Evolutionary conservation across 1,140 invertebrate genomes (phyloP), one percentile per base, ranked within the genome.

Genomic region (Monochamus saltuarius): DNA sequence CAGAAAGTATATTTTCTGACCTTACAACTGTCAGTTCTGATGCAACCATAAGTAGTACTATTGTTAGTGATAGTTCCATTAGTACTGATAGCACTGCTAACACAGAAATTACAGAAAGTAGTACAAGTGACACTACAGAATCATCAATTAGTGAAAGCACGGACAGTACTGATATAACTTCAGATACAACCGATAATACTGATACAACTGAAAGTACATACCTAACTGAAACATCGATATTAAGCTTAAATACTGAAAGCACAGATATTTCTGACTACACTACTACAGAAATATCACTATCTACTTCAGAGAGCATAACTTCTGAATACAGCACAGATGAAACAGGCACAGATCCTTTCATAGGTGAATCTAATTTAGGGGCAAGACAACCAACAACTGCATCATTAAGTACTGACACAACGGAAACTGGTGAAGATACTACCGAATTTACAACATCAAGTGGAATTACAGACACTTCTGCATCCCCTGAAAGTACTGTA

Each of bases 401-500:
- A 2, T 29, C 22, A 29, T 29, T 6, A 29, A 6, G 22, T 29
- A 36, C 36, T 36, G 53, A 16, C 7, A 40, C 34, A 16, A 55
- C 53, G 4, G 36, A 22, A 52, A 45, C 36, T 45, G 45, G 22
- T 57, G 29, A 14, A 19, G 46, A 19, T 45, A 52, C 40, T 22
- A 50, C 46, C 7, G 47, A 51, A 58, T 36, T 45, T 37, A 60
- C 39, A 47, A 56, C 11, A 36, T 43, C 51, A 7, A 58, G 57
- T 36, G 65, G 37, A 36, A 59, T 42, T 49, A 52, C 66, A 0
- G 65, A 61, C 42, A 59, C 19, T 60, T 43, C 35, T 16, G 42
- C 43, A 45, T 35, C 36, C 61, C 53, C 52, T 9, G 62, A 54
- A 35, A 13, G 45, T 17, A 52, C 56, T n/a, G 57, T 40, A 29